These are phyloP conservation scores for Zenarchopterus dispar DNA, from an alignment of 2,797 vertebrate genomes.

Conservation along the genomic window DNA sequence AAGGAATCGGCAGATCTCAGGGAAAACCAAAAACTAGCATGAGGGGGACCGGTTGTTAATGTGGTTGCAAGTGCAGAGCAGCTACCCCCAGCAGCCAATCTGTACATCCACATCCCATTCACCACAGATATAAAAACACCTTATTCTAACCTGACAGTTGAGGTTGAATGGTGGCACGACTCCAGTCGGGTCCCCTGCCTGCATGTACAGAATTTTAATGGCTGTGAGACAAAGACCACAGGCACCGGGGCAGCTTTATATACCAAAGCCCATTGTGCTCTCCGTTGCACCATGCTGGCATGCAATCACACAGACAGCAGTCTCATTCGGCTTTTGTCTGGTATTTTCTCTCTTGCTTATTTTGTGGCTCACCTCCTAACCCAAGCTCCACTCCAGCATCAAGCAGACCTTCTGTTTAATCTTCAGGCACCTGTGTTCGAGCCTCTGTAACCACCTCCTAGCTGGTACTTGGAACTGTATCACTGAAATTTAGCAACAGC, in stretches of 20 bases:
- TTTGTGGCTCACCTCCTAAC: constrained; percentile 57
- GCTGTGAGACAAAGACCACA: constrained; percentile 81
- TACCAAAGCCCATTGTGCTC: constrained; percentile 78
- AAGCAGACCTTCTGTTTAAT: constrained; percentile 67
- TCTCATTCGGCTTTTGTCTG: constrained; percentile 71
- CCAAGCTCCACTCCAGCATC: constrained; percentile 42
- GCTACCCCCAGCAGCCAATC: constrained; percentile 52
- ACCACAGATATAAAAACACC: constrained; percentile 70
- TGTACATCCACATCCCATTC: constrained; percentile 60
- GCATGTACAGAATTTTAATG: constrained; percentile 80
- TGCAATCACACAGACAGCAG: constrained; percentile 74
- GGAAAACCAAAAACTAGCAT: constrained; percentile 48
- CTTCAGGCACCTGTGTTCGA: constrained; percentile 59
- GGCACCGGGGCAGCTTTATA: constrained; percentile 75
- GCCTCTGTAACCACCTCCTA: constrained; percentile 39
- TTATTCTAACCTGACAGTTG: constrained; percentile 81
- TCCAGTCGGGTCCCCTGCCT: constrained; percentile 70
- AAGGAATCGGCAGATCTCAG: constrained; percentile 44
- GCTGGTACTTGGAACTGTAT: constrained; percentile 40
- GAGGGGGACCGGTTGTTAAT: constrained; percentile 52
- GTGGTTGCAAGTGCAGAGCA: constrained; percentile 50
- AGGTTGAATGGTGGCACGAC: constrained; percentile 77
- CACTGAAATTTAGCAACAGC: constrained; percentile 44
- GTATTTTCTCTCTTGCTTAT: constrained; percentile 60
- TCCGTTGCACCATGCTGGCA: constrained; percentile 75